Base-by-base conservation (phyloP, 2,797 vertebrate species). In the Phalanger gymnotis region DNA sequence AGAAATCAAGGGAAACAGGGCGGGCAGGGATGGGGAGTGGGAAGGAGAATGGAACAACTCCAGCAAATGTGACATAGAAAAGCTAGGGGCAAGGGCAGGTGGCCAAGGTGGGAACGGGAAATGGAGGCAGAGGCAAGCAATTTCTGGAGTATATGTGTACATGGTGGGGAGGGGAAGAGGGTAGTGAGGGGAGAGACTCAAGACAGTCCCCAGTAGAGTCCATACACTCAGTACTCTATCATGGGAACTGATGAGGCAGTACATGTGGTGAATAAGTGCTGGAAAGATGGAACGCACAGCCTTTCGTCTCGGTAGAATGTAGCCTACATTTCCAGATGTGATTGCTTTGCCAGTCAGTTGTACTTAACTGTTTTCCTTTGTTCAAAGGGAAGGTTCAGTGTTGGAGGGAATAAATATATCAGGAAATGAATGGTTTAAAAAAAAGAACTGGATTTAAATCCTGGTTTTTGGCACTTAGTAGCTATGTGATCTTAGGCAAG, bases 121-220 rank as follows among this genome's bases (percentile, higher is more conserved):
- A 58, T 91, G 61, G 73, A 87, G 56, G n/a, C 53, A 51, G 61
- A 90, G 66, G 47, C 54, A 94, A 93, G 3, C 92, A 81, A 57
- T 51, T 54, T 91, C 94, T 91, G 56, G 92, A 56, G 66, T 81
- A 34, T 90, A 90, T 92, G 47, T 30, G 40, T n/a, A 90, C 61
- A 91, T 58, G n/a, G 30, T 56, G 55, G 40, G 34, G 30, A n/a
- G 0, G 22, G 25, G 40, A 51, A 47, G 40, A 87, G 40, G 40
- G 40, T 2, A 96, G 47, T 93, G 28, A 14, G 90, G 96, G 55
- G 91, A 96, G 94, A 95, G 56, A 90, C 57, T 93, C 93, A 94
- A 94, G 87, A 93, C 40, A 94, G 51, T 19, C 96, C 90, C 58
- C 47, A 89, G 93, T 10, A 96, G 61, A 95, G 92, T 31, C 90